These are phyloP conservation scores for Symphodus melops DNA, from an alignment of 2,113 vertebrate species.

Conservation along the genomic window DNA sequence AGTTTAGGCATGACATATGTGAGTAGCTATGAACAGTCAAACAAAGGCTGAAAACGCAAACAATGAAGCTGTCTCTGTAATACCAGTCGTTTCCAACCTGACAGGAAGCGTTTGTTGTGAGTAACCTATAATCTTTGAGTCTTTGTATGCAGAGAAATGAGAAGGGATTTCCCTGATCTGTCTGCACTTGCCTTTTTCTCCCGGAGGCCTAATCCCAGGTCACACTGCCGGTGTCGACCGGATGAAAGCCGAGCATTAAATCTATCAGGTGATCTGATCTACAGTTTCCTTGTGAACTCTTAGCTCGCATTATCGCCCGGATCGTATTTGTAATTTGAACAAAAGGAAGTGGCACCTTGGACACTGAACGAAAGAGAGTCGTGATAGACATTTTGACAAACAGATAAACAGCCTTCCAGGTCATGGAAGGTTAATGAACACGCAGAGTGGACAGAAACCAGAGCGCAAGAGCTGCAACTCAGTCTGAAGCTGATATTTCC, in stretches of 20 bases:
- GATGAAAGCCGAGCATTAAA: conserved; percentile 64
- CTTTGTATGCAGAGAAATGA: conserved; percentile 75
- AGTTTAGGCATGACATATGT: conserved; percentile 40
- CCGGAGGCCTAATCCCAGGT: conserved; percentile 72
- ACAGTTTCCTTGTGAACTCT: conserved; percentile 37
- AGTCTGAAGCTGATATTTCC: conserved; percentile 64
- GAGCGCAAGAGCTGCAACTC: conserved; percentile 59
- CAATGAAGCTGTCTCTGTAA: conserved; percentile 66
- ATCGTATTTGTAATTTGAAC: conserved; percentile 58
- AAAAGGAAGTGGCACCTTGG: conserved; percentile 65
- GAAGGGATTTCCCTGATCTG: conserved; percentile 76
- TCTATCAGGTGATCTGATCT: conserved; percentile 68
- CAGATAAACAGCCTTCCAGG: conserved; percentile 68
- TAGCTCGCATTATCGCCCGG: conserved; percentile 47
- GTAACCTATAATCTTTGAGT: conserved; percentile 72
- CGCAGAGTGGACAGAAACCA: conserved; percentile 73
- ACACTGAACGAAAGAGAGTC: conserved; percentile 8
- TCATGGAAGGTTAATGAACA: conserved; percentile 69
- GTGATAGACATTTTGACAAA: conserved; percentile 32
- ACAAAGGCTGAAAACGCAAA: conserved; percentile 69
- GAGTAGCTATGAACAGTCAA: conserved; percentile 57
- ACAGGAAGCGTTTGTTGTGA: conserved; percentile 76
- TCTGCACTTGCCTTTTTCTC: conserved; percentile 69
- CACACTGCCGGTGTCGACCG: conserved; percentile 62
- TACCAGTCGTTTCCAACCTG: conserved; percentile 38